These are phyloP conservation scores for Podarcis muralis DNA, from an alignment of 2,113 vertebrate species.

Conservation along the genomic window DNA sequence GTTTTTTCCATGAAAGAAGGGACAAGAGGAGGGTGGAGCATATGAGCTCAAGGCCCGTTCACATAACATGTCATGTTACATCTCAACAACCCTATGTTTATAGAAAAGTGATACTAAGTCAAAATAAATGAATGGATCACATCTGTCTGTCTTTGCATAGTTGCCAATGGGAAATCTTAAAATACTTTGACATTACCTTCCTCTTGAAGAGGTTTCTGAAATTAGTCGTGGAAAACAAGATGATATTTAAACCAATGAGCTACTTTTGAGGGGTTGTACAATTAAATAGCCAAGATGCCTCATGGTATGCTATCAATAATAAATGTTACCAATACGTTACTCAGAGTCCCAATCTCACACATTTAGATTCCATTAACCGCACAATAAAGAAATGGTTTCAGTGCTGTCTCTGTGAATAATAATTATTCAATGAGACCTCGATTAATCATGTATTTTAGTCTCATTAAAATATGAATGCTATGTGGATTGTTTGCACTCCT, in stretches of 20 bases:
- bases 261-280: neutral
- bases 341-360: neutral
- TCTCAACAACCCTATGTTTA: neutral
- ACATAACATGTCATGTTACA: neutral
- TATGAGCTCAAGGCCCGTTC: neutral
- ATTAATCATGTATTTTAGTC: neutral
- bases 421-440: too few relatives aligned
- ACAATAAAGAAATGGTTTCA: neutral
- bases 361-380: neutral
- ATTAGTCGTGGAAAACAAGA: neutral
- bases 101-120: too few relatives aligned
- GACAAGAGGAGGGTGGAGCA: neutral
- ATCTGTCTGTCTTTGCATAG: too few relatives aligned
- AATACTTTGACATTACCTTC: too few relatives aligned
- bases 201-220: neutral
- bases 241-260: neutral
- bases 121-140: too few relatives aligned
- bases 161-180: too few relatives aligned
- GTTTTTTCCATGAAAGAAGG: neutral
- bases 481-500: neutral
- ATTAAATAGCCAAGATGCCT: neutral
- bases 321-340: neutral
- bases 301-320: neutral
- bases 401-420: too few relatives aligned
- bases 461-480: neutral